These are phyloP conservation scores for Erebia palarica DNA, from an alignment of 2,888 invertebrate species.

Conservation along the genomic window DNA sequence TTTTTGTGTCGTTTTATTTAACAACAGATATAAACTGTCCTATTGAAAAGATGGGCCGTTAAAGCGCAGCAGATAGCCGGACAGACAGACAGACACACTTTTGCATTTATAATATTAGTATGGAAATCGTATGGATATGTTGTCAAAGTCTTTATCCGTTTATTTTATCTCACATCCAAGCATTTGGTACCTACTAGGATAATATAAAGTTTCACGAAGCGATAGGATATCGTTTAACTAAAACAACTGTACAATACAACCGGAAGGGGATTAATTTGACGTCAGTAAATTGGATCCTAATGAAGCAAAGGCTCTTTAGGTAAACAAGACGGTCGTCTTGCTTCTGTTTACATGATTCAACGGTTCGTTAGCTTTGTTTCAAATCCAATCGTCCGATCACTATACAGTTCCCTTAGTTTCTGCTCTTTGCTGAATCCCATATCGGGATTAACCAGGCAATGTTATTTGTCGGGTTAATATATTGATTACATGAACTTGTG, in stretches of 20 bases:
- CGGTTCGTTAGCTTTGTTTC: slow-evolving; percentile 83
- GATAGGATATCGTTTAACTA: slow-evolving; percentile 35
- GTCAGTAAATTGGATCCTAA: slow-evolving; percentile 82
- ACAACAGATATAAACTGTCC: no score
- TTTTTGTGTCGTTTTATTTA: slow-evolving; percentile 45
- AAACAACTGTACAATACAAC: slow-evolving; percentile 44
- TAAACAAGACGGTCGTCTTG: slow-evolving; percentile 81
- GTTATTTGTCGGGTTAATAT: slow-evolving; percentile 11
- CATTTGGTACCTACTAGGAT: background rate
- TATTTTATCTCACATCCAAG: slow-evolving; percentile 40
- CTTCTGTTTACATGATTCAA: slow-evolving; percentile 79
- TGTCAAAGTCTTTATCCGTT: no score
- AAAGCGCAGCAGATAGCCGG: no score
- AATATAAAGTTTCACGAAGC: slow-evolving; percentile 31
- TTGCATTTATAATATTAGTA: no score
- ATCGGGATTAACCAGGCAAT: slow-evolving; percentile 22
- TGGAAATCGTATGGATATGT: no score
- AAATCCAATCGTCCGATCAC: slow-evolving; percentile 71
- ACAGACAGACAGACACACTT: no score
- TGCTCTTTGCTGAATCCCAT: slow-evolving; percentile 37
- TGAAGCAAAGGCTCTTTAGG: slow-evolving; percentile 82
- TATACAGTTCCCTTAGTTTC: slow-evolving; percentile 47
- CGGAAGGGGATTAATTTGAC: slow-evolving; percentile 77
- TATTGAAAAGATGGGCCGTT: no score
- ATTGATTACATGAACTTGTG: background rate